These are phyloP conservation scores for Pteruthius melanotis DNA, from an alignment of 2,113 vertebrate genomes.

Conservation along the genomic window DNA sequence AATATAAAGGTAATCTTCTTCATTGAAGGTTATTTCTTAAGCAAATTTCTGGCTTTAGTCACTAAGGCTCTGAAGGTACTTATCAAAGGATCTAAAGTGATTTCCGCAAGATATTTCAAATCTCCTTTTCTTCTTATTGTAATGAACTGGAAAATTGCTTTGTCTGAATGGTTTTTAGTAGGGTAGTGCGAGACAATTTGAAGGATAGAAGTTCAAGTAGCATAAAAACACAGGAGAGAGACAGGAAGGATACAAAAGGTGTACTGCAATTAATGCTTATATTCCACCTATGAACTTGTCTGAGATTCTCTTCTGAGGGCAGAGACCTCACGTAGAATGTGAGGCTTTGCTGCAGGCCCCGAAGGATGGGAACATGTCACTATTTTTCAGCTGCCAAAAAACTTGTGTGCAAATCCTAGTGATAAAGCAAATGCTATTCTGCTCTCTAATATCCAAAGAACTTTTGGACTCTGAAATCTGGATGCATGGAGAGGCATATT, in stretches of 20 bases:
- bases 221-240: background rate
- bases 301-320: background rate
- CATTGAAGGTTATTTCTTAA: background rate
- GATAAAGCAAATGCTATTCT: background rate
- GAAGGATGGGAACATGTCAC: background rate
- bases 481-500: background rate
- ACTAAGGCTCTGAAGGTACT: background rate
- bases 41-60: background rate
- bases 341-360: background rate
- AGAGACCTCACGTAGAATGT: fast-evolving
- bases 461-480: slow-evolving; percentile 31
- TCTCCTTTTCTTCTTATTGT: background rate
- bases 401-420: background rate
- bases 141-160: background rate
- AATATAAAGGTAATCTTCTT: background rate
- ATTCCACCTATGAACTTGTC: background rate
- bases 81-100: background rate
- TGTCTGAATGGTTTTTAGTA: background rate
- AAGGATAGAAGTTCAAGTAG: background rate
- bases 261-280: background rate
- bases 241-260: background rate
- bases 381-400: background rate
- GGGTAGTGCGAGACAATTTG: background rate
- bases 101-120: background rate
- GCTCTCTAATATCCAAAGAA: slow-evolving; percentile 12